Base-by-base conservation (phyloP, 2,888 invertebrate species). In the Ommatoiulus sabulosus region DNA sequence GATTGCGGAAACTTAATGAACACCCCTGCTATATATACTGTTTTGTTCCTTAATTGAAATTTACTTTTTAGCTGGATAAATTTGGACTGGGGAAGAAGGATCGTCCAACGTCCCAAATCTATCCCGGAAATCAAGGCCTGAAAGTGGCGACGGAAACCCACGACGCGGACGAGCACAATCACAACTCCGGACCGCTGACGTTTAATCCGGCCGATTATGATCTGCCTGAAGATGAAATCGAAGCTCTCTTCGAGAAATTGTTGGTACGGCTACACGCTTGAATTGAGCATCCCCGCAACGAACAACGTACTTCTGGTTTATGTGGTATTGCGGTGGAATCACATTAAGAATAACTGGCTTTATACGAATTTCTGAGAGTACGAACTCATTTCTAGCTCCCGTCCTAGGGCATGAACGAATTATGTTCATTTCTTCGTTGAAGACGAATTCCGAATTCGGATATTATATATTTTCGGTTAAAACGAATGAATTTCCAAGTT, bases 241-340 rank as follows among this genome's bases (percentile, higher is more conserved):
- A 87, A 43, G 72, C 43, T n/a, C 63, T 87, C 6, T 87, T 87
- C 43, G 87, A 87, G 87, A 63, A 87, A 72, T 20, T 87, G 15
- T 12, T 87, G 87, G 87, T 87, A 72, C 5, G 85, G 85, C 0
- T 2, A 20, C 44, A 35, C 35, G 35, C 35, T 1, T 46, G 52
- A 52, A 43, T 35, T 35, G 35, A 35, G 35, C 35, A 35, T 35
- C 0, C 35, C 1, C 0, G 35, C 1, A 35, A 35, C 0, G 35
- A 35, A 35, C 35, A 35, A 35, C 35, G 0, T 35, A 35, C 2
- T 35, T 35, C 35, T 35, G 35, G 35, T 35, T 35, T 2, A 35
- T 35, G 35, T 35, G 2, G 35, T 35, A 35, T 35, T 2, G 2
- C 2, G 35, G 2, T 35, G 35, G 35, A 35, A 35, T 35, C 35